Base-by-base conservation (phyloP, 2,888 invertebrate species). In the Amphipoea oculea region DNA sequence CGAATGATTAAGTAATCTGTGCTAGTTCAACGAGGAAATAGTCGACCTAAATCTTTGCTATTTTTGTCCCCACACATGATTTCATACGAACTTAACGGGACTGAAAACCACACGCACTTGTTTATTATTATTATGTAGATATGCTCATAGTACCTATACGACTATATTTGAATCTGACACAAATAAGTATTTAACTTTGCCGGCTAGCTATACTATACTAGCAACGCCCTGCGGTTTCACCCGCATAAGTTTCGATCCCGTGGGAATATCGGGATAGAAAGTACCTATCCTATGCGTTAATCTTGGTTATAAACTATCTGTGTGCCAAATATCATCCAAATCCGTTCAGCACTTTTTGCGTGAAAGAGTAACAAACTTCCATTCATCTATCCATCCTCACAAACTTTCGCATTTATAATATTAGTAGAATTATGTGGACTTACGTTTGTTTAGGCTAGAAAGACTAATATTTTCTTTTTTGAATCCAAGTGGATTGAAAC, bases 41-140 rank as follows among this genome's bases (percentile, higher is more conserved):
- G 14, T 85, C 40, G 88, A 85, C 85, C 85, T 81, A 85, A 72
- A 81, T 85, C 20, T 48, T 66, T 66, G 71, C 76, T 85, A 85
- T 87, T 85, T 85, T 51, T 72, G 73, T 76, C 70, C 70, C 62
- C 60, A 63, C 71, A 67, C 48, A 78, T 81, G 74, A 73, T 78
- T 65, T 65, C 45, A 79, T 73, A 45, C 48, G n/a, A 76, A 75
- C 80, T 65, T 75, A 79, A 65, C 79, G 67, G 67, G 79, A 83
- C 36, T 78, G 67, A 60, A 70, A 86, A 79, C 73, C 63, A 20
- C 42, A 73, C 54, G 81, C n/a, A 51, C 29, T 60, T 57, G 45
- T 40, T 36, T 63, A 63, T 63, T 36, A 63, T 63, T 63, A 63
- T 63, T 36, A 60, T 60, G 23, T 6, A 48, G 48, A 48, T 48